Conservation (phyloP, 2,888 invertebrate genomes). For the Axea sp. region DNA sequence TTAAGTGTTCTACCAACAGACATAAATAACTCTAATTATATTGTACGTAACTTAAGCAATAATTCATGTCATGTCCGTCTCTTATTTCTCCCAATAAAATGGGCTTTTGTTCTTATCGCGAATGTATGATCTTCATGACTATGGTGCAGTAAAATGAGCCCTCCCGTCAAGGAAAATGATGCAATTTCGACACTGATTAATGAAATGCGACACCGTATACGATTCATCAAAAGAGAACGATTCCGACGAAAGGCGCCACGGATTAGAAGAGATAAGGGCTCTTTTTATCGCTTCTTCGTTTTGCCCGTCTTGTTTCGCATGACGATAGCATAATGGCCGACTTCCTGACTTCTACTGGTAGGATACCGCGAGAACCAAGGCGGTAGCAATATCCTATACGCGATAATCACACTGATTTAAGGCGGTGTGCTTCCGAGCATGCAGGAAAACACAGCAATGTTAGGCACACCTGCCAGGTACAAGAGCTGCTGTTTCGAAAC, state of each 20-base stretch:
- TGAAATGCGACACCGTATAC: constrained; percentile 18
- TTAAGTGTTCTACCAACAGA: too few relatives aligned
- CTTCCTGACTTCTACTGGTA: constrained; percentile 72
- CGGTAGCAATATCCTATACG: constrained; percentile 70
- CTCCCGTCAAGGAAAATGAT: constrained; percentile 10
- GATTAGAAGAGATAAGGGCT: constrained; percentile 35
- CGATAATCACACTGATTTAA: constrained; percentile 77
- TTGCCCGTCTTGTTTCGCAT: too few relatives aligned
- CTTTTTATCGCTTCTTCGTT: constrained; percentile 36
- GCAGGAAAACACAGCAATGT: constrained; percentile 73
- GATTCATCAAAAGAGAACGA: constrained; percentile 16
- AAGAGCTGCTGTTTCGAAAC: constrained; percentile 18
- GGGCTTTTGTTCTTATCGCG: constrained; percentile 16
- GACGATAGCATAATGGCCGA: constrained; percentile 73
- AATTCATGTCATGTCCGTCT: constrained; percentile 18
- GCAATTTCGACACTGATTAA: constrained; percentile 36
- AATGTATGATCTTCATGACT: constrained; percentile 20
- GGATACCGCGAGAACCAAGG: constrained; percentile 61
- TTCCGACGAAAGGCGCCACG: constrained; percentile 15
- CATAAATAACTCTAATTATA: constrained; percentile 37
- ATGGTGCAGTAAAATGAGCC: constrained; percentile 15
- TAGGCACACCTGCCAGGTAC: constrained; percentile 71
- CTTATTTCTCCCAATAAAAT: constrained; percentile 1
- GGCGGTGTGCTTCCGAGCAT: constrained; percentile 72
- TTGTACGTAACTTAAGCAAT: constrained; percentile 28